Conservation (phyloP, 1,140 invertebrate genomes). For the Eubasilissa regina region DNA sequence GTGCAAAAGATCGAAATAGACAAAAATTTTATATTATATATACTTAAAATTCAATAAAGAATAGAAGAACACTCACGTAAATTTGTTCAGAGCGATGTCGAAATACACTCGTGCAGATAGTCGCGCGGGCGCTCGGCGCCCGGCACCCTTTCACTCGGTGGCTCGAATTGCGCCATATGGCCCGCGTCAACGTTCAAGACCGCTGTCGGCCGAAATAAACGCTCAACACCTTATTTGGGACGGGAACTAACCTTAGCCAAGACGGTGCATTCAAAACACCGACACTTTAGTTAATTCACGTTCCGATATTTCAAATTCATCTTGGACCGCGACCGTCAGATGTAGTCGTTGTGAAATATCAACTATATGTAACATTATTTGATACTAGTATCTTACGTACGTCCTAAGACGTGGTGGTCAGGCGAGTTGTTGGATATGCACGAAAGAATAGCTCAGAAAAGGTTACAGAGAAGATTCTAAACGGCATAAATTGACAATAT, state of each 20-base stretch:
- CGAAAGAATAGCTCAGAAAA: too few species aligned
- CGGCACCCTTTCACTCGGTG: background rate
- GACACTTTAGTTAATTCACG: background rate
- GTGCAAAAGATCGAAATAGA: too few species aligned
- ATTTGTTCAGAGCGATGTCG: background rate
- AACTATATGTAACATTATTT: too few species aligned
- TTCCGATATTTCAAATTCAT: background rate
- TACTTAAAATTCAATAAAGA: too few species aligned
- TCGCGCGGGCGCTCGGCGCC: background rate
- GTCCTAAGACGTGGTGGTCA: too few species aligned
- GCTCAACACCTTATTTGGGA: conserved; percentile 4
- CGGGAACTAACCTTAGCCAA: conserved; percentile 10
- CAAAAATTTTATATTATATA: too few species aligned
- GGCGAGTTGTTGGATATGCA: too few species aligned
- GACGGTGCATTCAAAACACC: background rate
- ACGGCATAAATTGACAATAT: too few species aligned
- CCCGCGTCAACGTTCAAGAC: conserved; percentile 14
- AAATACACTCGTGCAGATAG: background rate
- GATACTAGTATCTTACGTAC: too few species aligned
- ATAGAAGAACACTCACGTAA: background rate
- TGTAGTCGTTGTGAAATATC: too few species aligned
- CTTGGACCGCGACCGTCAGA: background rate
- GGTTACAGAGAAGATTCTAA: too few species aligned
- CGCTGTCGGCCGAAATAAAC: conserved; percentile 5
- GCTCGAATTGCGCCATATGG: background rate